phyloP scores from a whole-genome alignment of 2,797 vertebrate genomes.

The Merluccius polli region DNA sequence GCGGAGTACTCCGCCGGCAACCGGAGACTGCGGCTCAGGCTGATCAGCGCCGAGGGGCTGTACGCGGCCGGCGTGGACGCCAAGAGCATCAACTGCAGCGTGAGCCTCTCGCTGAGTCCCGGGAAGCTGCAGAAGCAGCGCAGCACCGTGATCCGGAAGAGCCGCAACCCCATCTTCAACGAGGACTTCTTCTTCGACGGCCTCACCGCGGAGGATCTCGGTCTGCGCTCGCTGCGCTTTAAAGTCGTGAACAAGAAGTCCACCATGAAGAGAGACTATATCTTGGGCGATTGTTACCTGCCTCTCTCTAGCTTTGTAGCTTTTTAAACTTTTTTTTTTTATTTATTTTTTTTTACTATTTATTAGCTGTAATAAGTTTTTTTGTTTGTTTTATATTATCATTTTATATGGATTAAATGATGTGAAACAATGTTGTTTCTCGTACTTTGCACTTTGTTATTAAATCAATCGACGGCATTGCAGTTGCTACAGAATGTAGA shows the following conservation, averaged over 20 bases:
- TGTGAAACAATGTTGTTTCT: not conserved
- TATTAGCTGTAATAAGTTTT: slow-evolving; percentile 25
- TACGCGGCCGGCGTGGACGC: slow-evolving; percentile 73
- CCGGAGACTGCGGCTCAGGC: slow-evolving; percentile 79
- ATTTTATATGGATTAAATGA: not conserved
- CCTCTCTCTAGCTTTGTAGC: slow-evolving; percentile 68
- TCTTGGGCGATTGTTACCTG: slow-evolving; percentile 72
- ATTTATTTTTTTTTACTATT: slow-evolving; percentile 53
- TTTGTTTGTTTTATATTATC: not conserved
- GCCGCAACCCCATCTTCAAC: slow-evolving; percentile 85
- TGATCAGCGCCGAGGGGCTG: slow-evolving; percentile 81
- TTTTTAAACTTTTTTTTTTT: slow-evolving; percentile 46
- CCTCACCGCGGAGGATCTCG: slow-evolving; percentile 76
- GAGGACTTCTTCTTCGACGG: slow-evolving; percentile 90
- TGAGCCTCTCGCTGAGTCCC: slow-evolving; percentile 78
- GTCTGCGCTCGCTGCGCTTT: slow-evolving; percentile 74
- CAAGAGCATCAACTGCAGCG: slow-evolving; percentile 80
- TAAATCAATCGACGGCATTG: not conserved
- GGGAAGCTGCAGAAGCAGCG: slow-evolving; percentile 83
- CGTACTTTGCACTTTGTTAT: not conserved
- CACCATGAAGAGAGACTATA: slow-evolving; percentile 81
- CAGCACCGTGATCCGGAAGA: slow-evolving; percentile 82
- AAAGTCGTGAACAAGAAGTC: slow-evolving; percentile 84
- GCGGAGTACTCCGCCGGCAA: slow-evolving; percentile 80
- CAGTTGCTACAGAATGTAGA: not conserved